Evolutionary conservation across 2,797 vertebrate genomes (phyloP).

Genomic region (Aulostomus chinensis): DNA sequence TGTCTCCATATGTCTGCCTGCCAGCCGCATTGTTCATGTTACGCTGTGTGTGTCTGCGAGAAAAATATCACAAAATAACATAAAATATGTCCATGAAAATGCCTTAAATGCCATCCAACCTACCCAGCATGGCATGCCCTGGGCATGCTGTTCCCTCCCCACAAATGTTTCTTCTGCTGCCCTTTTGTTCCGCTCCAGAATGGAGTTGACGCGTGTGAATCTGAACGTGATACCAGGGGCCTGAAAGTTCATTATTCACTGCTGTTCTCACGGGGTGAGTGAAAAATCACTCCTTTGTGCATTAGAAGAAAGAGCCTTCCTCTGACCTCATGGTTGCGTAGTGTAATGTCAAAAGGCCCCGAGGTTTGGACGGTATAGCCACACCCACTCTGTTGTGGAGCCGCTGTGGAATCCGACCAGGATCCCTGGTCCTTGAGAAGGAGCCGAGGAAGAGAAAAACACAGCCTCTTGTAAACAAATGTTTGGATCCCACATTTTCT

Average conservation of each 20-base stretch:
- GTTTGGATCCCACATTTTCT: conserved; percentile 60
- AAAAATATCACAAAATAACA: conserved; percentile 4
- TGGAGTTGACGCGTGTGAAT: conserved; percentile 73
- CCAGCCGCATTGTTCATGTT: neutral
- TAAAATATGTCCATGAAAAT: conserved; percentile 22
- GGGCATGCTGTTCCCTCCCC: conserved; percentile 54
- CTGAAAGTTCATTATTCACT: conserved; percentile 69
- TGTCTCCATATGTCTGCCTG: neutral
- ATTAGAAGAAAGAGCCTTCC: conserved; percentile 69
- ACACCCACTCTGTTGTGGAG: conserved; percentile 68
- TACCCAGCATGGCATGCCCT: conserved; percentile 39
- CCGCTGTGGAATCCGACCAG: conserved; percentile 41
- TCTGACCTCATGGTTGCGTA: conserved; percentile 73
- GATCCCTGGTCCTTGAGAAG: conserved; percentile 31
- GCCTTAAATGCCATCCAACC: conserved; percentile 24
- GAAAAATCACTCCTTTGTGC: conserved; percentile 74
- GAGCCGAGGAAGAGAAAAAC: conserved; percentile 11
- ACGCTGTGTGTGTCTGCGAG: neutral
- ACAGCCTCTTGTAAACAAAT: conserved; percentile 64
- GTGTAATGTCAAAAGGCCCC: conserved; percentile 73
- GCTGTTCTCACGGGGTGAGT: conserved; percentile 71
- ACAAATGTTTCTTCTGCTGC: conserved; percentile 65
- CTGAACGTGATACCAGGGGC: conserved; percentile 63
- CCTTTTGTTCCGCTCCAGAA: conserved; percentile 72
- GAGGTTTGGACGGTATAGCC: conserved; percentile 67